Evolutionary conservation across 2,797 vertebrate species (phyloP).

Genomic region (Cynopterus sphinx): DNA sequence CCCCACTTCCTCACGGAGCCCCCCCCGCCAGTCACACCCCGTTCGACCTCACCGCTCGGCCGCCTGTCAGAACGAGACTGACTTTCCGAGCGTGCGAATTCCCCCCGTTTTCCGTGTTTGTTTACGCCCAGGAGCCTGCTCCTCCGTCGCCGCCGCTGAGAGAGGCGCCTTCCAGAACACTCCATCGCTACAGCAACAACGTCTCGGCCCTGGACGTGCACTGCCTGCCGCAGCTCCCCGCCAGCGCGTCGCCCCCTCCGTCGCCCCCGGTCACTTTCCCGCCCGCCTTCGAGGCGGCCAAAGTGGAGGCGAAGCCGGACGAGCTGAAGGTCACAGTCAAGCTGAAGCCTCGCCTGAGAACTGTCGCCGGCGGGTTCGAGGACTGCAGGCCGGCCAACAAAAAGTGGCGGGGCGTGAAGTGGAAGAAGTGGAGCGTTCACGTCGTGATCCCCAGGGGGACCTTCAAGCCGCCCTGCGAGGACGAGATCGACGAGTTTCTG

Average conservation of each 20-base stretch:
- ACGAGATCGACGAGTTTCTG: slow-evolving; percentile 94
- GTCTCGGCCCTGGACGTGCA: slow-evolving; percentile 96
- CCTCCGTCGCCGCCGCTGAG: slow-evolving; percentile 88
- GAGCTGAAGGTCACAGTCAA: slow-evolving; percentile 97
- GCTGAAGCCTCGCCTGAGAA: slow-evolving; percentile 91
- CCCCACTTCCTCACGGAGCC: accelerated
- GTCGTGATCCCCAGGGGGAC: slow-evolving; percentile 91
- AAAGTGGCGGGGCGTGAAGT: slow-evolving; percentile 95
- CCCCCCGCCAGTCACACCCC: background rate
- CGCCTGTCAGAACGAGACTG: background rate
- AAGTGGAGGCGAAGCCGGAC: slow-evolving; percentile 90
- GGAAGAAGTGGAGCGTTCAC: slow-evolving; percentile 98
- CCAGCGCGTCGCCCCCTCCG: slow-evolving; percentile 89
- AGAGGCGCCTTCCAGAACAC: slow-evolving; percentile 89
- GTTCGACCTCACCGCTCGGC: accelerated
- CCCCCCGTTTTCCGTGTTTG: background rate
- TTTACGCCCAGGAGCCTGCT: slow-evolving; percentile 85
- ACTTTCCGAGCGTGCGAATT: background rate
- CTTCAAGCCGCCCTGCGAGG: slow-evolving; percentile 93
- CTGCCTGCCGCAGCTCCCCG: slow-evolving; percentile 95
- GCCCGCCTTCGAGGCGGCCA: slow-evolving; percentile 89
- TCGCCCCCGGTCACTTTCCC: slow-evolving; percentile 91
- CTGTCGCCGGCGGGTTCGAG: slow-evolving; percentile 88
- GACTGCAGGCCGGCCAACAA: slow-evolving; percentile 92
- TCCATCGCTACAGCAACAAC: slow-evolving; percentile 98